Evolutionary conservation across 2,888 invertebrate genomes (phyloP).

Genomic region (Sinelater perroti): DNA sequence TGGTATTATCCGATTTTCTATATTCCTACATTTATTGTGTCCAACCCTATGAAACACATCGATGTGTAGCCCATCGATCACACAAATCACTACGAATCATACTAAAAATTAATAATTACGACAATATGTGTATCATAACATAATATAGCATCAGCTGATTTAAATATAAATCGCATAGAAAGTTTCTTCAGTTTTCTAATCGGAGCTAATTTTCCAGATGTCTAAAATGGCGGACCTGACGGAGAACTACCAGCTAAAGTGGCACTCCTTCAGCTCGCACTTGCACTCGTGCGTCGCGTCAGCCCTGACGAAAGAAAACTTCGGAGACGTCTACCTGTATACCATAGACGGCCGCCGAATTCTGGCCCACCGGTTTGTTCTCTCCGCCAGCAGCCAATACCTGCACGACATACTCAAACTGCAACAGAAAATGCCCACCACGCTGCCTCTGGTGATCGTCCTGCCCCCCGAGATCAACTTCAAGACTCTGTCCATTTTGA

Average conservation of each 20-base stretch:
- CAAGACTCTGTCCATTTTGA: conserved; percentile 80
- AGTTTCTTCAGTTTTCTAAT: too few species aligned
- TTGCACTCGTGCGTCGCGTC: conserved; percentile 84
- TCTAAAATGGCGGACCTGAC: conserved; percentile 63
- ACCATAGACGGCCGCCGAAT: conserved; percentile 83
- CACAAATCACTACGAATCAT: too few species aligned
- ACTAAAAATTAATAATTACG: too few species aligned
- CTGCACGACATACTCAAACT: conserved; percentile 65
- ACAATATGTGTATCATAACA: too few species aligned
- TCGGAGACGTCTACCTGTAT: conserved; percentile 82
- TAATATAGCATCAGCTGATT: too few species aligned
- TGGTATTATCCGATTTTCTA: too few species aligned
- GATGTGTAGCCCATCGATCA: too few species aligned
- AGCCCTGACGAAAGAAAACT: conserved; percentile 76
- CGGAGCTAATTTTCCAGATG: conserved; percentile 14
- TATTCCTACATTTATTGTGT: too few species aligned
- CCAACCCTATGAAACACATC: too few species aligned
- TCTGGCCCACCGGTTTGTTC: conserved; percentile 84
- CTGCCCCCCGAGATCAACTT: conserved; percentile 84
- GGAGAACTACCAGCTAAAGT: conserved; percentile 88
- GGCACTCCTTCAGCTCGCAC: conserved; percentile 86
- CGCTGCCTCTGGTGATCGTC: conserved; percentile 70
- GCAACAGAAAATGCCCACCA: conserved; percentile 53
- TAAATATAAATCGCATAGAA: too few species aligned
- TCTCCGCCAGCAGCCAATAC: conserved; percentile 82